Percentiles rank a stretch among this genome's conserved stretches.
Conservation (phyloP, 2,797 vertebrate species). For the Ptychadena robeensis region DNA sequence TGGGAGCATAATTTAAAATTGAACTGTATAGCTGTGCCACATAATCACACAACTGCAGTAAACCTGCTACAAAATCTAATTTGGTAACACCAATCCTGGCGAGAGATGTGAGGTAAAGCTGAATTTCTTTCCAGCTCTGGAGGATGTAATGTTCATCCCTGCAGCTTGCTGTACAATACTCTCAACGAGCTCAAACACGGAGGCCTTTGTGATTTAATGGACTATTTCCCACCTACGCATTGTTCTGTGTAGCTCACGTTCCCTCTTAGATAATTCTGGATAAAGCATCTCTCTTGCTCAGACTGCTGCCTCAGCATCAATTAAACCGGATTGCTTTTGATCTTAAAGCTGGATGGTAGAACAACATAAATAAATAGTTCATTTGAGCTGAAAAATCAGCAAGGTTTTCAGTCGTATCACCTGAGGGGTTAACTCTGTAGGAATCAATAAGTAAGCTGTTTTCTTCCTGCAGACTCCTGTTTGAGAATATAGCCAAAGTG, state of each 20-base stretch:
- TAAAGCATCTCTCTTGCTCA: slow-evolving; percentile 50
- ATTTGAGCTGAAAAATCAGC: slow-evolving; percentile 4
- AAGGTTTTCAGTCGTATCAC: slow-evolving; percentile 29
- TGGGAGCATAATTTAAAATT: neutral
- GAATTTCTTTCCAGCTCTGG: slow-evolving; percentile 39
- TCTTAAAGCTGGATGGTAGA: slow-evolving; percentile 33
- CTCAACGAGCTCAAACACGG: slow-evolving; percentile 14
- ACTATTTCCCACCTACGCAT: slow-evolving; percentile 60
- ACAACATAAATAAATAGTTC: slow-evolving; percentile 51
- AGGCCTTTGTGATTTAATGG: slow-evolving; percentile 59
- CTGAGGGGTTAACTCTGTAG: slow-evolving; percentile 38
- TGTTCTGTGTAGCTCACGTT: slow-evolving; percentile 54
- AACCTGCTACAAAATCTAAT: slow-evolving; percentile 35
- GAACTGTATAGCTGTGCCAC: slow-evolving; percentile 13
- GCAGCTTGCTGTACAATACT: slow-evolving; percentile 42
- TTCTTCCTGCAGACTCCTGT: neutral
- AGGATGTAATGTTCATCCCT: slow-evolving; percentile 49
- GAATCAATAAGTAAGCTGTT: slow-evolving; percentile 25
- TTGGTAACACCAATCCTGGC: slow-evolving; percentile 35
- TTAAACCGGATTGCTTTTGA: slow-evolving; percentile 48
- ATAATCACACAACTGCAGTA: slow-evolving; percentile 33
- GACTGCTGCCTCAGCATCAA: slow-evolving; percentile 58
- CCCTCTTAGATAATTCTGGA: slow-evolving; percentile 55
- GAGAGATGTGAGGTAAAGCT: slow-evolving; percentile 27
- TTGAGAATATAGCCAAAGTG: neutral